Conservation (phyloP, 2,888 invertebrate species). For the Hydrotaea cyrtoneurina region DNA sequence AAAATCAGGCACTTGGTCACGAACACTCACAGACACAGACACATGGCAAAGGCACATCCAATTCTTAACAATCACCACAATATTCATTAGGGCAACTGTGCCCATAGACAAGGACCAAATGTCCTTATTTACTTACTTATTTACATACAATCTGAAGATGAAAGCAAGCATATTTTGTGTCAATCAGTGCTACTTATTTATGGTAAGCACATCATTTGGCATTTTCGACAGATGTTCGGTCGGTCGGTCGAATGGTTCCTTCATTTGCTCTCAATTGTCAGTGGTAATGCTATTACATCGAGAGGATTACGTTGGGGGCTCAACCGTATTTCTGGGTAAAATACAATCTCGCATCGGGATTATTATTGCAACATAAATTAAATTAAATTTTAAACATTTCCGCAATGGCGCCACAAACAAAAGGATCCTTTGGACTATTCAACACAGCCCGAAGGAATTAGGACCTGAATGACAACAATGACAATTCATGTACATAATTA, state of each 20-base stretch:
- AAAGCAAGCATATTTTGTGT: background rate
- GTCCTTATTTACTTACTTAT: background rate
- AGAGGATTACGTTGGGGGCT: background rate
- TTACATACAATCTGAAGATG: conserved; percentile 8
- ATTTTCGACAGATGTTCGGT: background rate
- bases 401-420: too few relatives aligned
- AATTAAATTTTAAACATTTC: too few relatives aligned
- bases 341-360: too few relatives aligned
- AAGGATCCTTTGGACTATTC: too few relatives aligned
- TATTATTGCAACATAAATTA: too few relatives aligned
- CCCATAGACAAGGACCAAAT: background rate
- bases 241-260: too few relatives aligned
- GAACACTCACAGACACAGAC: background rate
- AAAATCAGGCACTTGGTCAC: too few relatives aligned
- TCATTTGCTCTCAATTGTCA: background rate
- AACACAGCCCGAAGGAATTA: too few relatives aligned
- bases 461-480: too few relatives aligned
- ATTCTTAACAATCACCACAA: background rate
- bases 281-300: background rate
- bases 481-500: too few relatives aligned
- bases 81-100: conserved; percentile 3
- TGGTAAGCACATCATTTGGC: background rate
- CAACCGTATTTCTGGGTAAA: too few relatives aligned
- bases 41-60: too few relatives aligned
- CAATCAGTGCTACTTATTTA: background rate